Percentiles rank a stretch among this genome's conserved stretches.
These are phyloP conservation scores for Chionodraco myersi DNA, from an alignment of 2,113 vertebrate genomes.

Conservation along the genomic window DNA sequence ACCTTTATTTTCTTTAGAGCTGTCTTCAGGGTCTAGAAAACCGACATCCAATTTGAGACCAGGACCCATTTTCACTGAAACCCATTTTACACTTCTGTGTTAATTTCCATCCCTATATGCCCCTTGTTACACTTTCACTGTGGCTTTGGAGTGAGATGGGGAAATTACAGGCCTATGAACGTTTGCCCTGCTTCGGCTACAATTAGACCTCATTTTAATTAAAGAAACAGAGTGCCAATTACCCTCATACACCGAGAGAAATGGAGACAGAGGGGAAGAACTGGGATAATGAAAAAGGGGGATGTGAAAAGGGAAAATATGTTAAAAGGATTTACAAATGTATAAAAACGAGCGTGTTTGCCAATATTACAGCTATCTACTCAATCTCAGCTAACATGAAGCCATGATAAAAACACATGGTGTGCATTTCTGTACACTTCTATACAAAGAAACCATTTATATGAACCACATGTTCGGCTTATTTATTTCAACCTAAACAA, in stretches of 20 bases:
- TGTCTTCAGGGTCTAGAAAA: slow-evolving; percentile 33
- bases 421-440: slow-evolving; percentile 1
- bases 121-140: slow-evolving; percentile 49
- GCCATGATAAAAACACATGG: background rate
- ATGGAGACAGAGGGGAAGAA: slow-evolving; percentile 48
- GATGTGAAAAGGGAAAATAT: slow-evolving; percentile 5
- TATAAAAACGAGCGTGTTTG: slow-evolving; percentile 27
- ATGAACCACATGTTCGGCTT: background rate
- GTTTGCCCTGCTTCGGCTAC: slow-evolving; percentile 60
- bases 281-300: slow-evolving; percentile 48
- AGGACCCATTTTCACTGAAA: slow-evolving; percentile 36
- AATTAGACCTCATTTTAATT: slow-evolving; percentile 83
- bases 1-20: slow-evolving; percentile 25
- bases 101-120: slow-evolving; percentile 20
- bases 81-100: slow-evolving; percentile 42
- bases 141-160: slow-evolving; percentile 61
- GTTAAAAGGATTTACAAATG: slow-evolving; percentile 28
- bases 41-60: slow-evolving; percentile 58
- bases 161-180: slow-evolving; percentile 78
- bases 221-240: slow-evolving; percentile 81
- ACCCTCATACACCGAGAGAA: slow-evolving; percentile 66
- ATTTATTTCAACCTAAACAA: background rate
- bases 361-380: background rate
- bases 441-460: background rate
- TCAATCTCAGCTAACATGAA: background rate